These are phyloP conservation scores for Nysson spinosus DNA, from an alignment of 2,888 invertebrate species.

Conservation along the genomic window DNA sequence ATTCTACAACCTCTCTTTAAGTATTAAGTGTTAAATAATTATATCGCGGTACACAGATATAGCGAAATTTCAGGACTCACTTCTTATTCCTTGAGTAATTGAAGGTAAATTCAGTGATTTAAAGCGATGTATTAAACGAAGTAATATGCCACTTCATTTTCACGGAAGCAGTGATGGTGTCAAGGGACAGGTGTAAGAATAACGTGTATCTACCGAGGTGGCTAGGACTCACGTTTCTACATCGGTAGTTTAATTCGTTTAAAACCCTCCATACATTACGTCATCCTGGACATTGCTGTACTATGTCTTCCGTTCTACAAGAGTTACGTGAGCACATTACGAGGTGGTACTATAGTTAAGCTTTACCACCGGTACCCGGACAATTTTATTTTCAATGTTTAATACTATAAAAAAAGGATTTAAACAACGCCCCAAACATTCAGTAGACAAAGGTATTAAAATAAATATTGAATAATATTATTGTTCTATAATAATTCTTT, in stretches of 20 bases:
- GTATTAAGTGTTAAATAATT: not conserved
- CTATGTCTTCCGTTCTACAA: constrained; percentile 42
- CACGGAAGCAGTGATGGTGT: constrained; percentile 20
- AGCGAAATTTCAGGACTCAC: too few species aligned
- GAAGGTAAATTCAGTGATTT: too few species aligned
- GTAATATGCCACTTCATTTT: too few species aligned
- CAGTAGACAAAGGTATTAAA: too few species aligned
- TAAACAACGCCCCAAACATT: too few species aligned
- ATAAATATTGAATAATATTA: too few species aligned
- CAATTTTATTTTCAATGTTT: too few species aligned
- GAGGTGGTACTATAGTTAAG: constrained; percentile 23
- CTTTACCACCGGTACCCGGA: constrained; percentile 12
- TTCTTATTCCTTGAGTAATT: too few species aligned
- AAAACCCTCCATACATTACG: constrained; percentile 57
- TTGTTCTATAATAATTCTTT: too few species aligned
- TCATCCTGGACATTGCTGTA: constrained; percentile 34
- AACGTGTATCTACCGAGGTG: constrained; percentile 3
- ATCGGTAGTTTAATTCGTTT: constrained; percentile 59
- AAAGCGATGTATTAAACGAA: too few species aligned
- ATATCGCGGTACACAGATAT: constrained; percentile 37
- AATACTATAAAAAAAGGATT: too few species aligned
- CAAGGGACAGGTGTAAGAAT: constrained; percentile 31
- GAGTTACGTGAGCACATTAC: constrained; percentile 53
- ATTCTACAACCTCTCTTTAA: not conserved
- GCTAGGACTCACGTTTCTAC: constrained; percentile 25